Evolutionary conservation across 2,113 vertebrate species (phyloP), one percentile per base, ranked within the genome.

Genomic region (Equus przewalskii): DNA sequence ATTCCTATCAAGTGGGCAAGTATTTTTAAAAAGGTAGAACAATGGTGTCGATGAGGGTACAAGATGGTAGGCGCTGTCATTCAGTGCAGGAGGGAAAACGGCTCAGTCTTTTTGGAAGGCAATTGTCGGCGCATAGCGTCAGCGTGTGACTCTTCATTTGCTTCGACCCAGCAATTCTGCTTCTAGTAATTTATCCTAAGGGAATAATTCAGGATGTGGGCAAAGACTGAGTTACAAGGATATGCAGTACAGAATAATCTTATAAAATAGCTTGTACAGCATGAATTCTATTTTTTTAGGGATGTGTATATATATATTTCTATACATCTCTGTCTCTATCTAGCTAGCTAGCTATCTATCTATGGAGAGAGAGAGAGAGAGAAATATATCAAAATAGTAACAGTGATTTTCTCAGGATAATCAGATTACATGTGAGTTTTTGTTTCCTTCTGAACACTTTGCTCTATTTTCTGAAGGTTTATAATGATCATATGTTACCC

Each of bases 121-220:
- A 93, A 69, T 64, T 81, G 65, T 96, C 83, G 92, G 65, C 14
- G 46, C 51, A 26, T 6, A 92, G 69, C 69, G 93, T 62, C 90
- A 89, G 44, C 69, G 1, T 87, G 84, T 33, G 79, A 82, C 78
- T 82, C 44, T 49, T 96, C 79, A 72, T 92, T 86, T 92, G 72
- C 83, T 89, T 97, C 81, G 73, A 89, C 84, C 60, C 41, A 86
- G 84, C 67, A 94, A 67, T 92, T 91, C 44, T 72, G 60, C n/a
- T 49, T 95, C 60, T 92, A 73, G 49, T 90, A 96, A 90, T 94
- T 94, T 92, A 79, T 73, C 91, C 69, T 94, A 30, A 85, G 49
- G 89, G 87, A 96, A 83, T 94, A 94, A 84, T 94, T 89, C 36
- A 62, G 72, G 49, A 84, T 79, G 33, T 73, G 82, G n/a, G 69